phyloP scores from a whole-genome alignment of 2,113 vertebrate genomes.

The Triplophysa tibetana region DNA sequence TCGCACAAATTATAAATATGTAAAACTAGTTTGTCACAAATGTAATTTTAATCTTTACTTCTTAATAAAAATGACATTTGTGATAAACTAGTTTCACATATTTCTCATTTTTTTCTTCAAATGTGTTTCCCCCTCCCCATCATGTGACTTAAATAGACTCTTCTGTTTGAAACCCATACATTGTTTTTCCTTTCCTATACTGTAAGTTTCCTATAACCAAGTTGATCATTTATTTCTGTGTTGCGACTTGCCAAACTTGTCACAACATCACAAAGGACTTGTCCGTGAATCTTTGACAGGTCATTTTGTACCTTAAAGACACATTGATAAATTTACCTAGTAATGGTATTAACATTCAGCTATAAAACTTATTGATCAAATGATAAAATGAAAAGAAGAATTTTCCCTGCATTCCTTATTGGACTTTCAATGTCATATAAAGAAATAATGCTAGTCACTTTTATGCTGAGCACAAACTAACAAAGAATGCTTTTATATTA shows the following conservation, averaged over 20 bases:
- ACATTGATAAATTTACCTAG: neutral
- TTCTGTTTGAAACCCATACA: no score
- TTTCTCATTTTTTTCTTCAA: no score
- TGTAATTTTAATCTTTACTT: no score
- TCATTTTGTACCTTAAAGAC: neutral
- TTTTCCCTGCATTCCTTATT: neutral
- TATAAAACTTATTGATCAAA: neutral
- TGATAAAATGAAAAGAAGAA: neutral
- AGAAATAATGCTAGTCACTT: no score
- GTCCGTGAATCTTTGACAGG: neutral
- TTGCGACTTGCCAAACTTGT: slow-evolving; percentile 8
- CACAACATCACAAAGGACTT: neutral
- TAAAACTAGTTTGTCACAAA: neutral
- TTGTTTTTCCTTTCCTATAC: no score
- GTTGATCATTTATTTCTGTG: neutral
- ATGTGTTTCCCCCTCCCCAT: no score
- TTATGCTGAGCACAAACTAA: neutral
- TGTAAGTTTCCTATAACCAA: neutral
- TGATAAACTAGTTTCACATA: no score
- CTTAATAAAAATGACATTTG: no score
- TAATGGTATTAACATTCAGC: neutral
- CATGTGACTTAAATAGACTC: no score
- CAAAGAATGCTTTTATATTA: neutral
- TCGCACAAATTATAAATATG: neutral
- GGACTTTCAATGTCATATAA: neutral